Conservation (phyloP, 2,797 vertebrate species). For the Hydrophis major region DNA sequence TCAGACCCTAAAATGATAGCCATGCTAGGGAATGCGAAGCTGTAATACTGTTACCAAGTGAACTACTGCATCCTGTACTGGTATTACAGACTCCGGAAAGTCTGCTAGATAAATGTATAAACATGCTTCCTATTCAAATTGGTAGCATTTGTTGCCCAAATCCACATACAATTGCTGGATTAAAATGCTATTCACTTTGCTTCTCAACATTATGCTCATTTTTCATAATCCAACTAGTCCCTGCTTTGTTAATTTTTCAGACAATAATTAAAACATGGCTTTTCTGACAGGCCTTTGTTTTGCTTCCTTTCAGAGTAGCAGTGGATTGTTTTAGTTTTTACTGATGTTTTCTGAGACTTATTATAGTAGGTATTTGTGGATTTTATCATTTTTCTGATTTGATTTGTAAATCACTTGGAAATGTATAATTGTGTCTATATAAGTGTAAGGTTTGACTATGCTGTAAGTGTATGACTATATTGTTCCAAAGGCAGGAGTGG, state of each 20-base stretch:
- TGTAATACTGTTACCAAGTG: not conserved
- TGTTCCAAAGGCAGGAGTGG: not conserved
- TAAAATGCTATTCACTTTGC: not conserved
- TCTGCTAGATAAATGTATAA: not conserved
- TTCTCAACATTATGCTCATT: not conserved
- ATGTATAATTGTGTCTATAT: not conserved
- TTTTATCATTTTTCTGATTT: not conserved
- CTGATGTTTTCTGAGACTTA: not conserved
- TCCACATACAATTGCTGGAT: not conserved
- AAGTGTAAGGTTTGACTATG: not conserved
- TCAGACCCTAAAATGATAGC: not conserved
- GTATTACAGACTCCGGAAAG: not conserved
- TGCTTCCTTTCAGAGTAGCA: not conserved
- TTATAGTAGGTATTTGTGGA: not conserved
- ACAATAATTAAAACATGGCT: not conserved
- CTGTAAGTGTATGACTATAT: not conserved
- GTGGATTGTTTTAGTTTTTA: not conserved
- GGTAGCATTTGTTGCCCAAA: not conserved
- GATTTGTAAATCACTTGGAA: not conserved
- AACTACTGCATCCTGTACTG: not conserved
- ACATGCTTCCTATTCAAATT: not conserved
- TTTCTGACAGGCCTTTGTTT: not conserved
- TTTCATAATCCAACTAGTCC: not conserved
- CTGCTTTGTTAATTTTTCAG: not conserved
- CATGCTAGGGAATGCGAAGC: not conserved